Evolutionary conservation across 2,888 invertebrate genomes (phyloP), one percentile per base, ranked within the genome.

Genomic region (Drosophila meridionalis): DNA sequence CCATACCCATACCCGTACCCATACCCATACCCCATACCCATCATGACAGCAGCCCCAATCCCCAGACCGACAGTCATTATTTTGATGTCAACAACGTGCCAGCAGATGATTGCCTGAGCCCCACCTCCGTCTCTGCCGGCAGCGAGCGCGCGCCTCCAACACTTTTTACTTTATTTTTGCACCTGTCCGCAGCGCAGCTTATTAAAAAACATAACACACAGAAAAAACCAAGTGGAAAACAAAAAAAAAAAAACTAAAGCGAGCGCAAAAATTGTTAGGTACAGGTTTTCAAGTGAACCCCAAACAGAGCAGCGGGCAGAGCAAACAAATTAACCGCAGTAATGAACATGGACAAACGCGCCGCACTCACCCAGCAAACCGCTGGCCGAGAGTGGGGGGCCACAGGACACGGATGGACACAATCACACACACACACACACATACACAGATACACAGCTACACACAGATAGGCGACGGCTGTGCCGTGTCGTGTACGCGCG

Each of bases 281-380:
- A 73, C 68, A 75, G 69, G 67, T 83, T 69, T 69, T 56, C 42
- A 63, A 67, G 68, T 73, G 76, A 74, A 61, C 43, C 61, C 71
- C 71, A 50, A 63, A 56, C 57, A 40, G 32, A 68, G 55, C 67
- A 63, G 70, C 60, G 69, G 65, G 57, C 82, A 72, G 80, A 89
- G 84, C 87, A 87, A 90, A 90, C 86, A 87, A 90, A 87, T 87
- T 87, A 87, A 90, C 86, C 89, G 87, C 87, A 81, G 79, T 90
- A 90, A 86, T 86, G 90, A 89, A 90, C 90, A 83, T 66, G 90
- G 89, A 76, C 89, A 90, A 83, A 70, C 72, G 83, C 67, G 68
- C 82, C 78, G 70, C 71, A 58, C 50, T 61, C 73, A 62, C 38
- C 47, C 61, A 55, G 48, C 38, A 57, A 55, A 66, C 59, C 36